Evolutionary conservation across 2,113 vertebrate genomes (phyloP), one percentile per base, ranked within the genome.

Genomic region (Australoheros scitulus): DNA sequence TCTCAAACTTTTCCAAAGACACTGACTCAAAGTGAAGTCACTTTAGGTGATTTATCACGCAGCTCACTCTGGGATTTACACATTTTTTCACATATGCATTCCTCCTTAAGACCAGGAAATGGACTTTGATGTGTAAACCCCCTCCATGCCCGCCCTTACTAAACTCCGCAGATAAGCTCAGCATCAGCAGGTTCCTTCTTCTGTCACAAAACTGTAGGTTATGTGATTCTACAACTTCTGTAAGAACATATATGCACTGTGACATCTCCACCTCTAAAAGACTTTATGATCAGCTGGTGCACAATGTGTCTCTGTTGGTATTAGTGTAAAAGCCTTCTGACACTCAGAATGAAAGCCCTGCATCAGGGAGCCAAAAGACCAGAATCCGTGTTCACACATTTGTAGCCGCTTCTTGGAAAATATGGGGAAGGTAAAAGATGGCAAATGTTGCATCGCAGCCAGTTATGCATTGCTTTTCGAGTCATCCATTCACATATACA

Each of bases 41-140:
- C 47, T 55, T 72, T 34, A 55, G 68, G 68, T 24, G 1, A 55
- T 14, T 72, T 55, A 14, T 72, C 47, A 72, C 34, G 47, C 72
- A 9, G 72, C 55, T 76, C 56, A n/a, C 72, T 57, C 72, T 58
- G 72, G 52, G 72, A 36, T 58, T 76, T 76, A 57, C 26, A 72
- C 7, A 7, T 72, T 72, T 72, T 72, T 72, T 14, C 29, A 75
- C 72, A 60, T 32, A 32, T 76, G 72, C 20, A 34, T 36, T 47
- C 18, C 41, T 61, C 18, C 7, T 24, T 41, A 50, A 77, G 41
- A 77, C 58, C 57, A 50, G 72, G 20, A 72, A 55, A 72, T 72
- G 55, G 32, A 76, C 52, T 57, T 58, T 57, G 72, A 38, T 57
- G 72, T 57, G 52, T 57, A 76, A 58, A 76, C 36, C 36, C 8